Conservation (phyloP, 1,140 invertebrate species). For the Cotesia glomerata region DNA sequence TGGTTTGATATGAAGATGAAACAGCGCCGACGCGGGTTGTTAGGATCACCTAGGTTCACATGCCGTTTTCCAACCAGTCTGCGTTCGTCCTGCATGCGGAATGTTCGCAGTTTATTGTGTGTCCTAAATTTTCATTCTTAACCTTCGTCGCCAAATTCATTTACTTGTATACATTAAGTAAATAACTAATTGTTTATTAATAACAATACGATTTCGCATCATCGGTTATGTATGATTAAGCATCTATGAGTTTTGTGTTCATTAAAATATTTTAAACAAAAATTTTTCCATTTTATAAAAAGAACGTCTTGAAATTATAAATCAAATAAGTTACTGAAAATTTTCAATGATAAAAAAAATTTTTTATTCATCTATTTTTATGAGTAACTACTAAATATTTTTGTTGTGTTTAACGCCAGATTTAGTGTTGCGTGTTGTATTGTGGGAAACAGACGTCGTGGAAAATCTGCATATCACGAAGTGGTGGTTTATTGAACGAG, state of each 20-base stretch:
- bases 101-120: conserved; percentile 25
- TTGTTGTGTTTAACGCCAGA: not conserved
- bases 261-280: not conserved
- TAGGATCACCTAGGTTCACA: conserved; percentile 28
- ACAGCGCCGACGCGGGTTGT: conserved; percentile 42
- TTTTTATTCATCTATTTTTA: not conserved
- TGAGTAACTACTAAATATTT: not conserved
- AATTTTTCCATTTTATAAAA: not conserved
- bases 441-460: conserved; percentile 12
- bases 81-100: conserved; percentile 38
- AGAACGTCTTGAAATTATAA: not conserved
- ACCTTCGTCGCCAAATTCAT: not conserved
- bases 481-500: conserved; percentile 31
- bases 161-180: not conserved
- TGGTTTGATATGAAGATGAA: not conserved
- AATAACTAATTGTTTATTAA: not conserved
- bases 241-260: too few species aligned
- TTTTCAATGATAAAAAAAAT: too few species aligned
- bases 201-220: not conserved
- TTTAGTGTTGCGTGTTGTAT: not conserved
- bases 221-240: not conserved
- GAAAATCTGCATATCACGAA: conserved; percentile 30
- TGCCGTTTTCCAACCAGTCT: conserved; percentile 41
- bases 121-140: not conserved
- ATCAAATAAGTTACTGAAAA: too few species aligned